Conservation (phyloP, 2,113 vertebrate genomes). For the Cryptoleucopteryx plumbea region DNA sequence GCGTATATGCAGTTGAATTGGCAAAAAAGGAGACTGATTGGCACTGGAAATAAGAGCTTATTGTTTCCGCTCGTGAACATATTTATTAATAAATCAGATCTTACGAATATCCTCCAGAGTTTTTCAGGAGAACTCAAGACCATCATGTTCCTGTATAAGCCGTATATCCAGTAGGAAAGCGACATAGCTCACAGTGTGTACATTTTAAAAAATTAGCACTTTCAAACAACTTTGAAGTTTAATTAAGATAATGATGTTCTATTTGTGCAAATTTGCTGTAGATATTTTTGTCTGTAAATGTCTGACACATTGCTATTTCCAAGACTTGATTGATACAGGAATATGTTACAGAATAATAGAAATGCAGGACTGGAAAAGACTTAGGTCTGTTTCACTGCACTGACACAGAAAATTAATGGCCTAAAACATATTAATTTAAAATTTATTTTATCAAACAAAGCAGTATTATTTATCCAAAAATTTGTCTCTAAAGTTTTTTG, state of each 20-base stretch:
- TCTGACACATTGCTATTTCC: not conserved
- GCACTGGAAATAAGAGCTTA: conserved; percentile 1
- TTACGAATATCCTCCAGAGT: not conserved
- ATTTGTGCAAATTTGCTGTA: not conserved
- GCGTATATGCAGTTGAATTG: not conserved
- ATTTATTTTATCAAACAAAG: not conserved
- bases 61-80: not conserved
- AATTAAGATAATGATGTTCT: not conserved
- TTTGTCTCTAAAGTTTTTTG: not conserved
- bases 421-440: not conserved
- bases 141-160: not conserved
- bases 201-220: not conserved
- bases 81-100: conserved; percentile 20
- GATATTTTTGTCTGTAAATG: not conserved
- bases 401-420: not conserved
- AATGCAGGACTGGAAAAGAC: not conserved
- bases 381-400: not conserved
- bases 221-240: not conserved
- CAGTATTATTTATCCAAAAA: not conserved
- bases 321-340: not conserved
- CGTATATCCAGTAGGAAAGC: not conserved
- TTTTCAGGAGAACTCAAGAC: not conserved
- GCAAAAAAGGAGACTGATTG: not conserved
- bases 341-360: not conserved
- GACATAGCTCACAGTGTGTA: not conserved